Base-by-base conservation (phyloP, 2,888 invertebrate genomes). In the Oxytorus armatus region DNA sequence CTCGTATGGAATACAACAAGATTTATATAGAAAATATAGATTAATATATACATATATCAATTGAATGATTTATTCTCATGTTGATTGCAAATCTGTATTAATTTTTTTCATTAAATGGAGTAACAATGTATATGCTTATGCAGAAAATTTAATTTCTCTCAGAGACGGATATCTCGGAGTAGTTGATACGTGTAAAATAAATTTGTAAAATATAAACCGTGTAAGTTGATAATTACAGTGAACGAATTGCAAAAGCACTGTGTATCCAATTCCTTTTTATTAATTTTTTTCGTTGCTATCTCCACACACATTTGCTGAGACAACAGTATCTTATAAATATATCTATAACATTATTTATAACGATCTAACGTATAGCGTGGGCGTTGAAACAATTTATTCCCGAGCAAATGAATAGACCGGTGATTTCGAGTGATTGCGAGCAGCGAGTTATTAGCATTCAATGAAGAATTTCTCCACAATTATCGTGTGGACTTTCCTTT, bases 401-500 rank as follows among this genome's bases (percentile, higher is more conserved):
- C 29, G 47, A 16, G 66, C 23, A n/a, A 23, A 51, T 68, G 39
- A 29, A 70, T 44, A 57, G 33, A 70, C 3, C 3, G 14, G 42
- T 39, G 44, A 44, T 55, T 16, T 7, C 14, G 14, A 25, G 18
- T 42, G 53, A 68, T 68, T 39, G 10, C 25, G 29, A 51, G 29
- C 11, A 29, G 18, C 16, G 1, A 21, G 29, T 16, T n/a, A 65
- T 47, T 77, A 57, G 16, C 33, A 66, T 49, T 73, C 59, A 61
- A 78, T 63, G 25, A 74, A 73, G 39, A 61, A 47, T 68, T 33
- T 61, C 21, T 61, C 36, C 23, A 33, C 25, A 55, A 36, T 44
- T 68, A 55, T 63, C 44, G 55, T 44, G 55, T 44, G 14, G 55
- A 68, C 73, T 74, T 63, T 78, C 66, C n/a, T 72, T 68, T 49